These are phyloP conservation scores for Sinodicranocentrus sp. DNA, from an alignment of 2,888 invertebrate genomes.

Conservation along the genomic window DNA sequence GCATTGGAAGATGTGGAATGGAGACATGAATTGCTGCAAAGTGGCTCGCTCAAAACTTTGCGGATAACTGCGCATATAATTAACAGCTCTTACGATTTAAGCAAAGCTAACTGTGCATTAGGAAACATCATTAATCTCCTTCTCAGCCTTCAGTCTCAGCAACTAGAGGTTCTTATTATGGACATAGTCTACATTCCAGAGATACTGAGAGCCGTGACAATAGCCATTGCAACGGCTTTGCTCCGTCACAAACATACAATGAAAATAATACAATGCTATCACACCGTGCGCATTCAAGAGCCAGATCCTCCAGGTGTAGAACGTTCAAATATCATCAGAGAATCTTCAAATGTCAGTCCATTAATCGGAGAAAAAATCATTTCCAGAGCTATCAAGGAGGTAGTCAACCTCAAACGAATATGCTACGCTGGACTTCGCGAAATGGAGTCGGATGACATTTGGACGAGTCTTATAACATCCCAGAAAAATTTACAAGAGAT, in stretches of 20 bases:
- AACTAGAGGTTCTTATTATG: slow-evolving; percentile 19
- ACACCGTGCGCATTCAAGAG: background rate
- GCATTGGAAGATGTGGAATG: slow-evolving; percentile 34
- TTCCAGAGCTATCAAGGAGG: slow-evolving; percentile 28
- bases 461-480: slow-evolving; percentile 32
- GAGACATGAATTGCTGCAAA: background rate
- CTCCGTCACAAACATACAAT: slow-evolving; percentile 29
- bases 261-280: slow-evolving; percentile 31
- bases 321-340: no score
- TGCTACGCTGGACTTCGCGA: slow-evolving; percentile 34
- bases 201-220: slow-evolving; percentile 11
- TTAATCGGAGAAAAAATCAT: background rate
- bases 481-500: slow-evolving; percentile 29
- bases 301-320: slow-evolving; percentile 32
- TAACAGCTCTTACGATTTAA: background rate
- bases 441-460: slow-evolving; percentile 27
- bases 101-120: background rate
- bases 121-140: slow-evolving; percentile 30
- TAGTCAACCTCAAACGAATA: slow-evolving; percentile 28
- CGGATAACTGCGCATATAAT: slow-evolving; percentile 30
- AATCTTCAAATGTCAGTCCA: background rate
- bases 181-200: slow-evolving; percentile 37
- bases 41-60: slow-evolving; percentile 27
- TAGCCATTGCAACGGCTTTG: slow-evolving; percentile 22
- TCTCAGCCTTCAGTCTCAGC: slow-evolving; percentile 19